Evolutionary conservation across 2,888 invertebrate species (phyloP).

Genomic region (Bhutanitis thaidina): DNA sequence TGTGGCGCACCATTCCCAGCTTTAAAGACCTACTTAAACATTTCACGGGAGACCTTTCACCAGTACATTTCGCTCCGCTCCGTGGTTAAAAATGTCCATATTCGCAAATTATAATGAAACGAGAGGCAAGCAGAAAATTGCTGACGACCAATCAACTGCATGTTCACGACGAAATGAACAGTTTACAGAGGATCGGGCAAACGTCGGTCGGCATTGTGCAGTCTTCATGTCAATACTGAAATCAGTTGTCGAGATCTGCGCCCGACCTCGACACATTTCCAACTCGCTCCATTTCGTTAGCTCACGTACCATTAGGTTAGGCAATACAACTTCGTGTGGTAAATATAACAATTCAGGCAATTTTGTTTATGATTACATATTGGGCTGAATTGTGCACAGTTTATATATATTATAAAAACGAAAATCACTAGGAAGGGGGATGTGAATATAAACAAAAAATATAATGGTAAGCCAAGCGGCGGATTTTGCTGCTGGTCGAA

Average conservation of each 20-base stretch:
- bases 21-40: too few relatives aligned
- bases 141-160: conserved; percentile 13
- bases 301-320: not conserved
- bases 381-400: too few relatives aligned
- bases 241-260: not conserved
- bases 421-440: too few relatives aligned
- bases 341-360: not conserved
- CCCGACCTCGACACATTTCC: not conserved
- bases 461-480: too few relatives aligned
- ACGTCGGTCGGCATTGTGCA: not conserved
- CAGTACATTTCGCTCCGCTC: not conserved
- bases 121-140: not conserved
- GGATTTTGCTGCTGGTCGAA: too few relatives aligned
- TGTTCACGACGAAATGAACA: conserved; percentile 7
- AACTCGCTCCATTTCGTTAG: not conserved
- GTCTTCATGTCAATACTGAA: conserved; percentile 1
- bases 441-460: too few relatives aligned
- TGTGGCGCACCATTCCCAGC: too few relatives aligned
- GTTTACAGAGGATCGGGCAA: conserved; percentile 5
- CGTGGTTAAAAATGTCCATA: not conserved
- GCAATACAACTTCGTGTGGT: not conserved
- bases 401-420: too few relatives aligned
- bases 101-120: conserved; percentile 2
- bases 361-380: too few relatives aligned
- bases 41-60: too few relatives aligned